Evolutionary conservation across 2,888 invertebrate species (phyloP), one percentile per base, ranked within the genome.

Genomic region (Limnephilus rhombicus): DNA sequence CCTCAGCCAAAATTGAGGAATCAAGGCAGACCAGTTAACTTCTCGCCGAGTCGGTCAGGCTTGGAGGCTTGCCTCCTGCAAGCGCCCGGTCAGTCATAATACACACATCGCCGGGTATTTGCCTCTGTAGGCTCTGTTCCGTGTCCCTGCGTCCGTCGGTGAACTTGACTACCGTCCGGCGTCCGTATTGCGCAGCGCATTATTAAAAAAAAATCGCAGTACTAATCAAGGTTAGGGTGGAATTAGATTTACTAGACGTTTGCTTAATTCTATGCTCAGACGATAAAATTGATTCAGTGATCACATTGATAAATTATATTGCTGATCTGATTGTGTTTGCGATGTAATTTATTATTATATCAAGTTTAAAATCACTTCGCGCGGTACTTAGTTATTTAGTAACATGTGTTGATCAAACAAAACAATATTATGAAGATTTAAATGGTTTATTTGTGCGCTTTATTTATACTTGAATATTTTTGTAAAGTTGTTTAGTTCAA

Each of bases 11-110:
- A 91, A 91, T 80, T 53, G 85, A 68, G 85, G 85, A 68, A 90
- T 85, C 91, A 91, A 91, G 91, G 91, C 15, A 86, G 80, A 91
- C 91, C 91, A 86, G 91, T 91, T 91, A 80, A 68, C 91, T 41
- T 41, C 18, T 49, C 49, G 85, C 45, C 45, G 41, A 80, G 86
- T 37, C 86, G 86, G 31, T 45, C 91, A 34, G 41, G 45, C 82
- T 90, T 80, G 82, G 34, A 91, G 53, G 87, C 37, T 15, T 85
- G 41, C 81, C 91, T 41, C 80, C 81, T 80, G 41, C 41, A 31
- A 24, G 31, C 91, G 29, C 31, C 82, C 41, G 87, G 80, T 80
- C 91, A 91, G 86, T 86, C 87, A 86, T 87, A 91, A 15, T 80
- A 86, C n/a, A 37, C 31, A 34, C 80, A 85, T 68, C 90, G 83